phyloP scores from a whole-genome alignment of 2,888 invertebrate species.

The Trachelus troglodyta region DNA sequence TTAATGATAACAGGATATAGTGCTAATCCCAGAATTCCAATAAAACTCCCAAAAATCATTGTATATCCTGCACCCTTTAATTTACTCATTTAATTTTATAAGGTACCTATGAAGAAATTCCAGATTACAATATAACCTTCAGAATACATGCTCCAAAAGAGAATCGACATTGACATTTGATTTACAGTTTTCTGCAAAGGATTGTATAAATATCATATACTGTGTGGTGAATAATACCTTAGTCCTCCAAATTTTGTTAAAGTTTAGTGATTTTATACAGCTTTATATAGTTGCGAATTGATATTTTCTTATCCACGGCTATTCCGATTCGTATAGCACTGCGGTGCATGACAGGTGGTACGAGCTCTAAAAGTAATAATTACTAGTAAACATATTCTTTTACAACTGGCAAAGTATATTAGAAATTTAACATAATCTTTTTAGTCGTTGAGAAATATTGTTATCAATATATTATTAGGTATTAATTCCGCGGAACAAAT shows the following conservation, averaged over 20 bases:
- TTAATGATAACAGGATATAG: conserved; percentile 73
- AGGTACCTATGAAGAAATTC: neutral
- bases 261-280: neutral
- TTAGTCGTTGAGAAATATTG: neutral
- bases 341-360: neutral
- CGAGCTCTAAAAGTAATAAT: neutral
- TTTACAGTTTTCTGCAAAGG: neutral
- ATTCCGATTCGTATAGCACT: neutral
- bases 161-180: neutral
- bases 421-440: neutral
- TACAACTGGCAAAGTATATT: neutral
- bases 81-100: conserved; percentile 8
- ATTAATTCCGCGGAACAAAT: neutral
- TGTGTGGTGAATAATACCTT: neutral
- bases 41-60: conserved; percentile 69
- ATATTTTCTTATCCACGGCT: neutral
- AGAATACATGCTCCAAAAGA: neutral
- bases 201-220: neutral
- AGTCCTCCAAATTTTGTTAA: neutral
- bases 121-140: neutral
- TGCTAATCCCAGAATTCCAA: conserved; percentile 69
- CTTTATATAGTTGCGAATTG: neutral
- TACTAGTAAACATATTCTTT: neutral
- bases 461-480: neutral
- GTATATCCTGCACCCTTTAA: conserved; percentile 50